Base-by-base conservation (phyloP, 2,113 vertebrate species). In the Pomatostomus ruficeps region DNA sequence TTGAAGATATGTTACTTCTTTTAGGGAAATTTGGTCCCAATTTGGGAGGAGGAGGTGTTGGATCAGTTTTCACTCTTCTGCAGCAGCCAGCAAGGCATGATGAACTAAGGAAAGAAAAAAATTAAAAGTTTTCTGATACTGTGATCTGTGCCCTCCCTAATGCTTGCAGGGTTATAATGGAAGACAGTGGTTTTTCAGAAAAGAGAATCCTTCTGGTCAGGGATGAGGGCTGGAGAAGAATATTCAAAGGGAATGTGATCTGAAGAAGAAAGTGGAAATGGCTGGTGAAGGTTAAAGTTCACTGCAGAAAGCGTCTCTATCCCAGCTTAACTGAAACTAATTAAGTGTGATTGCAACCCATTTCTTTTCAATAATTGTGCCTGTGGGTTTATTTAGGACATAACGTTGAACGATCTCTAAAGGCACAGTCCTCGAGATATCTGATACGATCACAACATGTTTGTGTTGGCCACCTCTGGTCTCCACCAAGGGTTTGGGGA, bases 281-380 rank as follows among this genome's bases (percentile, higher is more conserved):
- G 31, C 11, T 75, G 42, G 31, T 51, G 33, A 59, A 78, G n/a
- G 48, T 87, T 45, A 68, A 81, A 89, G 91, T 87, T 90, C 19
- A 1, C 31, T 67, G 33, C 23, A 65, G 77, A 83, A 89, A 67
- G 84, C 67, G 28, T 81, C 71, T 59, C 72, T 42, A 35, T 38
- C 17, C 22, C 2, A 4, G 13, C 11, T 87, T 70, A 81, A 68
- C 52, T 94, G 82, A 94, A 96, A 86, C 46, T 67, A 80, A 92
- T 94, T 57, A 88, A 77, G 48, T 76, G 54, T 78, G 86, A 93
- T 81, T 85, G 68, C 62, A 80, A 78, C 14, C 38, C 15, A 45
- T 91, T 89, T 94, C 12, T 90, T 95, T 85, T 62, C 83, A 84
- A 78, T 93, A 91, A 85, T 78, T 81, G n/a, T 95, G 73, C 61